Percentiles rank a stretch among this genome's conserved stretches.
Evolutionary conservation across 2,797 vertebrate species (phyloP).

Genomic region (Coendou prehensilis): DNA sequence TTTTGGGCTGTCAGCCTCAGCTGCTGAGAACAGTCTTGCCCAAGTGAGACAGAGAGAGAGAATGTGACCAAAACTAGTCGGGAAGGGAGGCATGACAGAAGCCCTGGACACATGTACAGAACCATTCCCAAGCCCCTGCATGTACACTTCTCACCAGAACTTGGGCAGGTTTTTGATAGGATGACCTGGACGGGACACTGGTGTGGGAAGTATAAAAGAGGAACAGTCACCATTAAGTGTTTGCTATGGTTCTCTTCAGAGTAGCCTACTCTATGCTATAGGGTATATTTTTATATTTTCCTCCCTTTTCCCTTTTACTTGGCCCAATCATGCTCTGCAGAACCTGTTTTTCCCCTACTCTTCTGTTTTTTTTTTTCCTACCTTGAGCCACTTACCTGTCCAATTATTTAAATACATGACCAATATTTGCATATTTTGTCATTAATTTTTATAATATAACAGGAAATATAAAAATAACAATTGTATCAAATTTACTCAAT

Average conservation of each 20-base stretch:
- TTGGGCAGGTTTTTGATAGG: not conserved
- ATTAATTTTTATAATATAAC: not conserved
- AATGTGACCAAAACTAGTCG: not conserved
- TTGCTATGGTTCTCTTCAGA: not conserved
- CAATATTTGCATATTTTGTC: not conserved
- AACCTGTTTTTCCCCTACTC: not conserved
- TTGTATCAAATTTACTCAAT: not conserved
- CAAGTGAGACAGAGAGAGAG: not conserved
- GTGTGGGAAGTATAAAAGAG: not conserved
- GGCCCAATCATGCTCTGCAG: not conserved
- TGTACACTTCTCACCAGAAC: not conserved
- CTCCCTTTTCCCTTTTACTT: not conserved
- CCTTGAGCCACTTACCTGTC: not conserved
- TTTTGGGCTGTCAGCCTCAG: not conserved
- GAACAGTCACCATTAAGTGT: not conserved
- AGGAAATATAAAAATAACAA: not conserved
- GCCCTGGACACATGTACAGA: not conserved
- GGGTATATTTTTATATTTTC: not conserved
- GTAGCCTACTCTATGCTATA: not conserved
- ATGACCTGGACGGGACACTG: not conserved
- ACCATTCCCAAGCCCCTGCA: not conserved
- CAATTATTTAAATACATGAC: not conserved
- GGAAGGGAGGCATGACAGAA: not conserved
- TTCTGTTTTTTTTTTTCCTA: not conserved
- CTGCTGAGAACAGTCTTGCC: not conserved